Percentiles rank a stretch among this genome's conserved stretches.
Evolutionary conservation across 2,797 vertebrate species (phyloP).

Genomic region (Parambassis ranga): DNA sequence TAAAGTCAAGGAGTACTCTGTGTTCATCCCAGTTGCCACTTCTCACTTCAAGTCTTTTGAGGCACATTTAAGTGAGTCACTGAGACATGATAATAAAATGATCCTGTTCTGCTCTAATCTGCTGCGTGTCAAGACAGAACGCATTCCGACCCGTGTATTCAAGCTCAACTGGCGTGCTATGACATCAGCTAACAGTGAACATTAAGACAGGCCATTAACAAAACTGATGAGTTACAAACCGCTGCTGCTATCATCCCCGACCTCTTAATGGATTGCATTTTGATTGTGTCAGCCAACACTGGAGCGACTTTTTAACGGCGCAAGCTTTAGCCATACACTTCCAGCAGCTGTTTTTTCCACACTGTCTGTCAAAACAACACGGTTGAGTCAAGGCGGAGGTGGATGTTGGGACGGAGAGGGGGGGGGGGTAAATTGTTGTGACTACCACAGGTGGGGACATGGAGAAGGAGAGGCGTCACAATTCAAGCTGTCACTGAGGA

Average conservation of each 20-base stretch:
- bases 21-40: constrained; percentile 21
- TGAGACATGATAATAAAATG: constrained; percentile 53
- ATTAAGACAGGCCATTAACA: constrained; percentile 78
- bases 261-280: constrained; percentile 87
- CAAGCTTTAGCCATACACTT: constrained; percentile 53
- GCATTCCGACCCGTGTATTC: constrained; percentile 65
- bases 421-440: constrained; percentile 65
- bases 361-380: constrained; percentile 84
- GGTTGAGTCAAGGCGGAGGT: constrained; percentile 22
- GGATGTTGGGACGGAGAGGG: constrained; percentile 53
- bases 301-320: constrained; percentile 66
- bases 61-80: constrained; percentile 39
- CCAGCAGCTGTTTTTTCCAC: constrained; percentile 81
- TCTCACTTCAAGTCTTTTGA: constrained; percentile 24
- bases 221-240: constrained; percentile 80
- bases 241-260: constrained; percentile 71
- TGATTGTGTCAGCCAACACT: constrained; percentile 80
- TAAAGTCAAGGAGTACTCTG: constrained; percentile 8
- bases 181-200: constrained; percentile 74
- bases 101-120: constrained; percentile 45
- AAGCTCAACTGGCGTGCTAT: constrained; percentile 68
- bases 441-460: constrained; percentile 78
- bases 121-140: constrained; percentile 70
- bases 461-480: constrained; percentile 67
- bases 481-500: constrained; percentile 76